Base-by-base conservation (phyloP, 2,797 vertebrate species). In the Sphenodon punctatus region DNA sequence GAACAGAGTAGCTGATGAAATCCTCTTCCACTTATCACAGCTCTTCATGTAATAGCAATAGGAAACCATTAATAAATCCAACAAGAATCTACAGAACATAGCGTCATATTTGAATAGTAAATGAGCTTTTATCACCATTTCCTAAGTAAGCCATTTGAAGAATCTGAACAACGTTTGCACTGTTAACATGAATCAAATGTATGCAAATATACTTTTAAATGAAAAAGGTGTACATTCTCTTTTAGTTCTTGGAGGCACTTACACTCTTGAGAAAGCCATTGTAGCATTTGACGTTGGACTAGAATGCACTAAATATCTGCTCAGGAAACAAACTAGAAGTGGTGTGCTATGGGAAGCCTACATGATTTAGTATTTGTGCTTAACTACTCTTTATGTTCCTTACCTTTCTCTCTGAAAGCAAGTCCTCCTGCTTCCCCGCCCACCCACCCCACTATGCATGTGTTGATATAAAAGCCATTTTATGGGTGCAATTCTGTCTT, bases 201-300 rank as follows among this genome's bases (percentile, higher is more conserved):
- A 78, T 2, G 42, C 32, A 88, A 84, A 76, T 64, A 36, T 48
- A 48, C 12, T 48, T 46, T 59, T 83, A 74, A 83, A 75, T 82
- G 10, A 85, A 86, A 85, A 86, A 82, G 75, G 84, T 58, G 70
- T 76, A 92, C 80, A 89, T 61, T 43, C 32, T 83, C 51, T 14
- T 90, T 90, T 91, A 91, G 85, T 87, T 75, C 64, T 43, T 15
- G 87, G 41, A 74, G 76, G 90, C 87, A 90, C 91, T 76, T 70
- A 80, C 61, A 92, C 49, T 84, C 46, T 88, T 72, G 3, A 75
- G 81, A 82, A 85, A 59, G 78, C 32, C 61, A 34, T 51, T 82
- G 69, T 3, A 88, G 65, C 61, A 53, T 67, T 90, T 84, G 78
- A 59, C 65, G 67, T 87, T 8, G 14, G 88, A 80, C 30, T 53